Evolutionary conservation across 1,140 invertebrate genomes (phyloP), one percentile per base, ranked within the genome.

Genomic region (Amphibalanus amphitrite): DNA sequence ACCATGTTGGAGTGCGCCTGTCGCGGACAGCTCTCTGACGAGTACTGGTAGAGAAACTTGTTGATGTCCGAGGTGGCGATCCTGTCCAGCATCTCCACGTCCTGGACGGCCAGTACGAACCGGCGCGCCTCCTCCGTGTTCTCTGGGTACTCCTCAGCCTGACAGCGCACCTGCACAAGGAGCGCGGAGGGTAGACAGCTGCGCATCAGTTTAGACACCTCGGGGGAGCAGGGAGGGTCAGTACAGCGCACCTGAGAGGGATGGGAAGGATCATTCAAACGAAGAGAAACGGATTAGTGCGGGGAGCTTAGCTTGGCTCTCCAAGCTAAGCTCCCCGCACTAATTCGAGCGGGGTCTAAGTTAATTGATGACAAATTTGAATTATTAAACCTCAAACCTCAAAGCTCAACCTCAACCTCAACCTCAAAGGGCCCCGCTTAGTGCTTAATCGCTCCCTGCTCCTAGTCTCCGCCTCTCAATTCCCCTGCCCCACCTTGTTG

Each of bases 21-120:
- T 74, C 87, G 86, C 0, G 93, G 93, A 77, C 86, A 84, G 0
- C 86, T 81, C 75, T 92, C 87, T 67, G 88, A 89, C 38, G 87
- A 88, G 79, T 92, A 92, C 77, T 93, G 90, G 78, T 96, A 95
- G 3, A 98, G 84, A 77, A 98, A 91, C 79, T 97, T 97, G 81
- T 98, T 97, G 74, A 97, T 93, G 72, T 91, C 84, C 33, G 94
- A 97, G 33, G 86, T 85, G 0, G 85, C 84, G n/a, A 98, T 80
- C 65, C 88, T 81, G 82, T 98, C 95, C 20, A 89, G 79, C n/a
- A 98, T 87, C 81, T 97, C 93, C 28, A 97, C 83, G 74, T 95
- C 92, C 72, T 87, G 86, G n/a, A 97, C 85, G 1, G 94, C 80
- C 0, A 97, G 79, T 10, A 95, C 88, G 79, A 96, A 91, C 29